Conservation (phyloP, 2,888 invertebrate species). For the Drosophila neotestacea region DNA sequence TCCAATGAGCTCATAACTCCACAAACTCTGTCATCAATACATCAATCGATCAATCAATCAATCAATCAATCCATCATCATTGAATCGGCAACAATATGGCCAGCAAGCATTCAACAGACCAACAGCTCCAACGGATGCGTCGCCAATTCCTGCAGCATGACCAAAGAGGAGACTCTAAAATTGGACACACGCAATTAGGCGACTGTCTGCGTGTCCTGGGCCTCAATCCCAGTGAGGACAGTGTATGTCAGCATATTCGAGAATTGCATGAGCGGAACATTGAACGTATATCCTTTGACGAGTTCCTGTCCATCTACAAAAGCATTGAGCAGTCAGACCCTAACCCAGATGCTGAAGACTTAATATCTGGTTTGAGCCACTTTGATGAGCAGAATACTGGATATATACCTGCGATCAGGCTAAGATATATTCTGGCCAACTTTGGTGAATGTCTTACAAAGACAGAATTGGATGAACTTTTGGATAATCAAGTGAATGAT, state of each 20-base stretch:
- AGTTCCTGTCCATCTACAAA: slow-evolving; percentile 50
- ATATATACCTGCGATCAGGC: slow-evolving; percentile 41
- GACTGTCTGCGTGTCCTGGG: slow-evolving; percentile 60
- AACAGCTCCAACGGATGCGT: slow-evolving; percentile 40
- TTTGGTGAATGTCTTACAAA: slow-evolving; percentile 48
- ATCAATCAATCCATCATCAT: slow-evolving; percentile 25
- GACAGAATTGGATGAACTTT: slow-evolving; percentile 47
- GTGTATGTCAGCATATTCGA: slow-evolving; percentile 31
- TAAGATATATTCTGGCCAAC: slow-evolving; percentile 35
- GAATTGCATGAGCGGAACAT: slow-evolving; percentile 17
- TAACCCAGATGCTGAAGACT: slow-evolving; percentile 20
- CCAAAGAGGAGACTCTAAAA: slow-evolving; percentile 51
- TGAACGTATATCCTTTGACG: slow-evolving; percentile 60
- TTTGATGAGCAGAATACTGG: slow-evolving; percentile 58
- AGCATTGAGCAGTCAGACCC: slow-evolving; percentile 2
- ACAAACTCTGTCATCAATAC: slow-evolving; percentile 15
- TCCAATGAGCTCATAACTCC: slow-evolving; percentile 24
- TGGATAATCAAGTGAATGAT: slow-evolving; percentile 46
- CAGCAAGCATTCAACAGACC: slow-evolving; percentile 13
- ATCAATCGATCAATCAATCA: slow-evolving; percentile 20
- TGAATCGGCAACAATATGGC: slow-evolving; percentile 37
- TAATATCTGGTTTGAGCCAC: slow-evolving; percentile 30
- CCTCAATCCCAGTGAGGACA: slow-evolving; percentile 59
- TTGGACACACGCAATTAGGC: slow-evolving; percentile 47
- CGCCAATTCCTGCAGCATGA: slow-evolving; percentile 38